Conservation (phyloP, 2,797 vertebrate genomes). For the Craterocephalus amniculus region DNA sequence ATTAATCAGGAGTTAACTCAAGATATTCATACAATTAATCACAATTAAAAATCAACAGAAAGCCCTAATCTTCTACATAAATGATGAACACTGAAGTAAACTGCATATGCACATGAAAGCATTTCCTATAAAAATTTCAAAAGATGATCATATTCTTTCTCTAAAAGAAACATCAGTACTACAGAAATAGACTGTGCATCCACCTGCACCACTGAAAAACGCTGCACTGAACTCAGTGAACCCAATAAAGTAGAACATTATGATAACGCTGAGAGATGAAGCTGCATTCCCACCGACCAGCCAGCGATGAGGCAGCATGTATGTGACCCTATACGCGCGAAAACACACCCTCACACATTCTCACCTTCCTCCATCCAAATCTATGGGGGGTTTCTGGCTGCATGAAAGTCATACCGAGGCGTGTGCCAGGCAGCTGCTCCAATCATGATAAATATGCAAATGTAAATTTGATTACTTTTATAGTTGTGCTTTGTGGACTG, state of each 20-base stretch:
- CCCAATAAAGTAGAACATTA: conserved; percentile 51
- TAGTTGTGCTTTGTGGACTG: conserved; percentile 50
- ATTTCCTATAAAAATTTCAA: conserved; percentile 24
- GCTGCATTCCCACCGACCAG: conserved; percentile 50
- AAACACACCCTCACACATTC: background rate
- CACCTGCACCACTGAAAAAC: conserved; percentile 13
- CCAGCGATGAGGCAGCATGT: conserved; percentile 34
- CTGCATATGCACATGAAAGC: background rate
- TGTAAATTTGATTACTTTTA: conserved; percentile 65
- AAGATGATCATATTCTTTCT: conserved; percentile 1
- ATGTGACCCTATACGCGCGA: background rate
- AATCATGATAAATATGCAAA: conserved; percentile 73
- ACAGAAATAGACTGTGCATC: conserved; percentile 11
- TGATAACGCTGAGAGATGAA: conserved; percentile 63
- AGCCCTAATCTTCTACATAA: too few species aligned
- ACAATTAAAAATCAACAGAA: too few species aligned
- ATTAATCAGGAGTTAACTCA: too few species aligned
- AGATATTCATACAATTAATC: too few species aligned
- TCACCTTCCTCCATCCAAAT: conserved; percentile 43
- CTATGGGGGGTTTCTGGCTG: conserved; percentile 52
- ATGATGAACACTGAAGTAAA: background rate
- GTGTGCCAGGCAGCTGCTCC: conserved; percentile 50
- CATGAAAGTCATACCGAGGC: conserved; percentile 46
- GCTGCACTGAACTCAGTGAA: conserved; percentile 60
- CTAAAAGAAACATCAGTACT: background rate